These are phyloP conservation scores for Otis tarda DNA, from an alignment of 2,113 vertebrate genomes.

Conservation along the genomic window DNA sequence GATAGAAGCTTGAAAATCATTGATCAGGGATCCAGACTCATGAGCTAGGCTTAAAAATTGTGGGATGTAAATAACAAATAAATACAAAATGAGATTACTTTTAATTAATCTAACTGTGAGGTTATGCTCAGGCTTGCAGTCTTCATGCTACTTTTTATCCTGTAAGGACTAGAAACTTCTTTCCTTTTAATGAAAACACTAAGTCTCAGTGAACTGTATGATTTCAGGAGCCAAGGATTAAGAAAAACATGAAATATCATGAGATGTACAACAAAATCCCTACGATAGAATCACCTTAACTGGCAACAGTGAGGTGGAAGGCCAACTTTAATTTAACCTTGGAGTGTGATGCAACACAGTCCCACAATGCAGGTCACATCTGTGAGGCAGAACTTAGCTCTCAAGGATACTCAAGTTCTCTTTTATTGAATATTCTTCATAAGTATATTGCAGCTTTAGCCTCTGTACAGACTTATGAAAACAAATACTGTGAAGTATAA, in stretches of 20 bases:
- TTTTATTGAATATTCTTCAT: constrained; percentile 47
- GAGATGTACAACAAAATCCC: constrained; percentile 31
- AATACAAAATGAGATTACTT: not conserved
- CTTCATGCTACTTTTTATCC: not conserved
- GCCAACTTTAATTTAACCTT: constrained; percentile 55
- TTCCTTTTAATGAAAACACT: constrained; percentile 28
- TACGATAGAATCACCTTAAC: constrained; percentile 31
- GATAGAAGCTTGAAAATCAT: not conserved
- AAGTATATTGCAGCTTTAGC: constrained; percentile 7
- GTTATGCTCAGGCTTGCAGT: not conserved
- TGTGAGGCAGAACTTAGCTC: constrained; percentile 28
- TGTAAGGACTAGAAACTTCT: not conserved
- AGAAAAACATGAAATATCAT: constrained; percentile 49
- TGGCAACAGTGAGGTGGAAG: not conserved
- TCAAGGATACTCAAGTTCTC: constrained; percentile 12
- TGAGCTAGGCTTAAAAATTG: not conserved
- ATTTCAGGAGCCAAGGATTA: constrained; percentile 46
- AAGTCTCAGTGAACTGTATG: not conserved
- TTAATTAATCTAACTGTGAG: not conserved
- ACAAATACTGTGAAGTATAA: not conserved
- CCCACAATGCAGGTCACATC: constrained; percentile 32
- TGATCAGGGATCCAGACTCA: not conserved
- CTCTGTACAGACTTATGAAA: constrained; percentile 5
- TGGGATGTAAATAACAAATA: not conserved
- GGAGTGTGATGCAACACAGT: constrained; percentile 23